Conservation (phyloP, 2,888 invertebrate genomes). For the Polylopha cassiicola region DNA sequence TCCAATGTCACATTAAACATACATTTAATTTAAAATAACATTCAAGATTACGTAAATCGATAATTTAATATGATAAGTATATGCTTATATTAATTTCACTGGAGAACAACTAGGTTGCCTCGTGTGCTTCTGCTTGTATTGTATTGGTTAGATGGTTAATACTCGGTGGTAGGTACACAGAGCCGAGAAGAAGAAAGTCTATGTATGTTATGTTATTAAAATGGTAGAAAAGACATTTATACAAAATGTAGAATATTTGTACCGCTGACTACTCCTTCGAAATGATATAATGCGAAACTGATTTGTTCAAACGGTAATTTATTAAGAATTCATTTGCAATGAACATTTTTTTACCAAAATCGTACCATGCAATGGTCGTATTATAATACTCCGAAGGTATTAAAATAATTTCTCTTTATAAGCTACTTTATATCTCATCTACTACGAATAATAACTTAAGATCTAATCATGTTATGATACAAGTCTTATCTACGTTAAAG, state of each 20-base stretch:
- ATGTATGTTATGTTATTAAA: neutral
- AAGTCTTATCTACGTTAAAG: conserved; percentile 63
- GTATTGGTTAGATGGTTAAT: no score
- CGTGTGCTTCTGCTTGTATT: conserved; percentile 28
- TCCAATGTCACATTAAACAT: conserved; percentile 8
- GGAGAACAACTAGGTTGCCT: conserved; percentile 58
- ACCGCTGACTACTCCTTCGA: conserved; percentile 15
- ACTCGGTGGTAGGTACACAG: no score
- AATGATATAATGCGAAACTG: conserved; percentile 13
- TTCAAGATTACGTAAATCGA: conserved; percentile 48
- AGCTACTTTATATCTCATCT: conserved; percentile 47
- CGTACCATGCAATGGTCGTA: conserved; percentile 23
- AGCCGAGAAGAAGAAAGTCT: neutral
- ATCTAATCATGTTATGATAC: conserved; percentile 63
- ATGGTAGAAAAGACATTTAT: neutral
- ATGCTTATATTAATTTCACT: conserved; percentile 57
- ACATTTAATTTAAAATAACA: conserved; percentile 36
- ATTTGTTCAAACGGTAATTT: conserved; percentile 6
- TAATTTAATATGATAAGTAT: conserved; percentile 72
- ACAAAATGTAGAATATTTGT: conserved; percentile 8
- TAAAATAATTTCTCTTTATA: conserved; percentile 65
- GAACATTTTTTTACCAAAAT: conserved; percentile 11
- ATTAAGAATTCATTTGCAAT: conserved; percentile 11
- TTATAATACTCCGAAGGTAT: conserved; percentile 67
- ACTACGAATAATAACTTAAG: conserved; percentile 36